Conservation (phyloP, 2,797 vertebrate species). For the Mionectes olivaceus region DNA sequence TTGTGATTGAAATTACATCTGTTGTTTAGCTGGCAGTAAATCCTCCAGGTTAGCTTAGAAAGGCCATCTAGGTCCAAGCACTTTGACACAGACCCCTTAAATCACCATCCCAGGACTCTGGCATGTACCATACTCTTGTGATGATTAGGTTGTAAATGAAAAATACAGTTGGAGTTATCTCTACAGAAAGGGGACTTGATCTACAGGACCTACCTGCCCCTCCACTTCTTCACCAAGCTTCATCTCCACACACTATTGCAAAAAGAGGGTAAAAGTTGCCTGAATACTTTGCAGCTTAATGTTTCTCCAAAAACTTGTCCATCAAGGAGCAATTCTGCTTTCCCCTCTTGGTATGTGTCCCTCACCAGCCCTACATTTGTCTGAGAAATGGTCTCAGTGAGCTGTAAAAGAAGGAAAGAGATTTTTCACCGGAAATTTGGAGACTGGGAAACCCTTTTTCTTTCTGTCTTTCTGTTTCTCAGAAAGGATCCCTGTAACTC, state of each 20-base stretch:
- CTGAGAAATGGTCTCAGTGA: neutral
- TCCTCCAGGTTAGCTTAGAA: conserved; percentile 52
- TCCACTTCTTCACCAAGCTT: neutral
- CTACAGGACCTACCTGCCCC: conserved; percentile 6
- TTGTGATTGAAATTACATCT: conserved; percentile 61
- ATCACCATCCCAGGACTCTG: conserved; percentile 44
- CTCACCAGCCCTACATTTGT: neutral
- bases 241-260: neutral
- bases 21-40: conserved; percentile 66
- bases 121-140: conserved; percentile 22
- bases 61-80: conserved; percentile 55
- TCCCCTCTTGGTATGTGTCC: fast-evolving
- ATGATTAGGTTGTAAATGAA: conserved; percentile 73
- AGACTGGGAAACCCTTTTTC: neutral
- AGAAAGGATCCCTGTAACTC: neutral
- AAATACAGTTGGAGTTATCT: conserved; percentile 54
- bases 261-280: neutral
- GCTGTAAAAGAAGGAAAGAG: neutral
- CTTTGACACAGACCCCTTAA: conserved; percentile 64
- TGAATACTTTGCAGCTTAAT: neutral
- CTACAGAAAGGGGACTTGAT: conserved; percentile 35
- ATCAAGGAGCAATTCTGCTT: neutral
- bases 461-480: neutral
- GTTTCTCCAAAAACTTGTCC: neutral
- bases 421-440: neutral